Base-by-base conservation (phyloP, 2,888 invertebrate species). In the Apodemia duryi region DNA sequence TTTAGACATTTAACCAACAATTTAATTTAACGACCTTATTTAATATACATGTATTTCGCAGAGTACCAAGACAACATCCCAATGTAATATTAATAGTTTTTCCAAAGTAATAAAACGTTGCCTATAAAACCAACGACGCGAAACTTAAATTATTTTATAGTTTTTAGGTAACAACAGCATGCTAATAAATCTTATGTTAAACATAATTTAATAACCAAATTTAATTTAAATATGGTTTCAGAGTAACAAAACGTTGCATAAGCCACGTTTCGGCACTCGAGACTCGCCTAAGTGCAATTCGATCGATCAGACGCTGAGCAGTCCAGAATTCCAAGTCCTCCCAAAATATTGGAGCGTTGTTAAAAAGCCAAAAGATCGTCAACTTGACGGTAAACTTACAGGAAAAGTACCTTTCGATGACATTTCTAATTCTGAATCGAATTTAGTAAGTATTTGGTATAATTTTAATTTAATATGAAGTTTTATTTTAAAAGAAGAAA, bases 381-480 rank as follows among this genome's bases (percentile, higher is more conserved):
- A 70, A 29, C 68, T 65, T 11, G 65, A 63, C 54, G 51, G 54
- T 29, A 71, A 73, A 28, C 70, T 71, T 35, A 38, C 63, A 6
- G 68, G 43, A 1, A 77, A 71, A 67, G 68, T 70, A 38, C 71
- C 75, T 1, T 65, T 71, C 6, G 80, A 81, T 28, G 75, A 74
- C 10, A 65, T 73, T 57, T 82, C 80, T 0, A 75, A 77, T 60
- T 85, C 86, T 0, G 83, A 83, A 67, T 73, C 79, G n/a, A 77
- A 80, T 67, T 72, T 83, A 75, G 83, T 81, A 63, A 74, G 73
- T 71, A 46, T 11, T 41, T 38, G 4, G 5, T 29, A 38, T 61
- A n/a, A 10, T 61, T 2, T 1, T 38, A 38, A 38, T 38, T 1
- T 38, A 7, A 7, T 38, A 38, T 38, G 2, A 32, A 4, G 4